Base-by-base conservation (phyloP, 2,797 vertebrate species). In the Geotrypetes seraphini region DNA sequence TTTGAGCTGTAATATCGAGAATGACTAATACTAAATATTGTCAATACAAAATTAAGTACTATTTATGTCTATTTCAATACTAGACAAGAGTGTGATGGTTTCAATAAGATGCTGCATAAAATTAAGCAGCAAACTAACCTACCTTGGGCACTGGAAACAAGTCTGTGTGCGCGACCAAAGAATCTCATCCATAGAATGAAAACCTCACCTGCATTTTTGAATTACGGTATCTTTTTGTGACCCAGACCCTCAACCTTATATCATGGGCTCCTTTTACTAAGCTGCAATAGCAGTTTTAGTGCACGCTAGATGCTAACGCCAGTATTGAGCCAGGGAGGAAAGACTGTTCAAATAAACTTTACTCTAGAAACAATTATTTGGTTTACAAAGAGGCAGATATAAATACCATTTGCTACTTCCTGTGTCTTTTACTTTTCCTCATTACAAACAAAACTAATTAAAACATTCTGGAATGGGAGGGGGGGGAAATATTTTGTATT, bases 81-180 rank as follows among this genome's bases (percentile, higher is more conserved):
- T 40, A 44, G 36, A 43, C 36, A 17, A 67, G 60, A 66, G 53
- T n/a, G 22, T 45, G 25, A n/a, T n/a, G n/a, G n/a, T n/a, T n/a
- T n/a, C n/a, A n/a, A n/a, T n/a, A n/a, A n/a, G n/a, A n/a, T n/a
- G n/a, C n/a, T 54, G 47, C 31, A 31, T 50, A 72, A 71, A n/a
- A 73, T 50, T 47, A 55, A 53, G 66, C 65, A 59, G 40, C 58
- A 72, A 73, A 54, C 33, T 25, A 46, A 40, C 50, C 33, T 57
- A 44, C 62, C 42, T 65, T 61, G 63, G 47, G 44, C 49, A 61
- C 20, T 51, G 39, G 23, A 61, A 73, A 52, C 69, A 67, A 50
- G 34, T 33, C 27, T 32, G 53, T 41, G 33, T 44, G 54, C 49
- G 54, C 28, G 71, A 33, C 35, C 44, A 63, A 50, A 20, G 19